Conservation (phyloP, 2,888 invertebrate genomes). For the Netelia fuscicornis region DNA sequence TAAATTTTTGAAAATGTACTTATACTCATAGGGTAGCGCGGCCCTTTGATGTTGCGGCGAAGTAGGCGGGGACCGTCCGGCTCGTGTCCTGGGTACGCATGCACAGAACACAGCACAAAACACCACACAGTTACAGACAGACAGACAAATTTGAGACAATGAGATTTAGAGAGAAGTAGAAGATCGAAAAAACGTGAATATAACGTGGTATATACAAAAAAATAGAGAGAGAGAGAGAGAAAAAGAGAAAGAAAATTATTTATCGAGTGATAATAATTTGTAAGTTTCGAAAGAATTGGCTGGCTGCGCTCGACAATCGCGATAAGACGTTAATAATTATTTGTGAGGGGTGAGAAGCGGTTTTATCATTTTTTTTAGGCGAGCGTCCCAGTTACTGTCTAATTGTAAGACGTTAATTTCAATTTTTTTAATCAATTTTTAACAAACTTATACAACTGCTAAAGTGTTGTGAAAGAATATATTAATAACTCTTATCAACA, state of each 20-base stretch:
- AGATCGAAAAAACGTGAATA: conserved; percentile 32
- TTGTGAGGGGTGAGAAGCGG: background rate
- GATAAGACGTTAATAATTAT: conserved; percentile 1
- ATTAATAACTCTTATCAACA: background rate
- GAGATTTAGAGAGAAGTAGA: conserved; percentile 39
- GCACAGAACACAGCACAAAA: conserved; percentile 85
- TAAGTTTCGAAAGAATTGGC: conserved; percentile 1
- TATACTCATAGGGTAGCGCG: conserved; percentile 85
- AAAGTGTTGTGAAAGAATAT: background rate
- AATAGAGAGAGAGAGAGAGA: background rate
- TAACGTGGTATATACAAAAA: no score
- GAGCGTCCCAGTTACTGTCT: conserved; percentile 8
- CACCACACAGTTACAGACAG: conserved; percentile 83
- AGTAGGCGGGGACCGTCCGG: conserved; percentile 84
- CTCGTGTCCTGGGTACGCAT: conserved; percentile 84
- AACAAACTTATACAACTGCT: background rate
- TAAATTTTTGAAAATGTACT: conserved; percentile 79
- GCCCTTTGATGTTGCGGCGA: conserved; percentile 83
- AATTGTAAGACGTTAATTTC: background rate
- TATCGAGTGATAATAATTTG: conserved; percentile 16
- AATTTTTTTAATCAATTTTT: background rate
- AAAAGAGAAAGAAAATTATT: conserved; percentile 10
- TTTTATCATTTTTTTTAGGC: background rate
- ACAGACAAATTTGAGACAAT: conserved; percentile 69
- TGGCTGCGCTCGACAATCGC: background rate